Percentiles rank a stretch among this genome's conserved stretches.
Conservation (phyloP, 2,113 vertebrate genomes). For the Australoheros scitulus region DNA sequence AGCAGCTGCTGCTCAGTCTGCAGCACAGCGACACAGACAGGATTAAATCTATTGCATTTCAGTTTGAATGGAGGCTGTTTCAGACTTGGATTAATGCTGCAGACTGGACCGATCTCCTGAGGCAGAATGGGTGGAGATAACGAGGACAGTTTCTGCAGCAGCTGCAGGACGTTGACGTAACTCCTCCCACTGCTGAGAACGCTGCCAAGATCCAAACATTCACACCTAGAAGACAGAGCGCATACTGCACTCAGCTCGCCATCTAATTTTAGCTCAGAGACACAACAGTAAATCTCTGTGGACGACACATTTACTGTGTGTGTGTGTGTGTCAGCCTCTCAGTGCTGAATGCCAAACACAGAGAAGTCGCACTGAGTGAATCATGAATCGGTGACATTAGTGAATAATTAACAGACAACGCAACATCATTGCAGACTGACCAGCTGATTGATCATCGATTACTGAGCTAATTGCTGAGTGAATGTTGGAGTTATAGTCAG, state of each 20-base stretch:
- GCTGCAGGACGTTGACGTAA: neutral
- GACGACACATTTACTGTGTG: conserved; percentile 7
- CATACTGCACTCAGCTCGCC: neutral
- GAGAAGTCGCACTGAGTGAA: neutral
- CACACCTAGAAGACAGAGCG: neutral
- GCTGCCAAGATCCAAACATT: neutral
- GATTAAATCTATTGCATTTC: too few species aligned
- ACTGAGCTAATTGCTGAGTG: neutral
- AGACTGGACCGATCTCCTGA: neutral
- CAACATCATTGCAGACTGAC: neutral
- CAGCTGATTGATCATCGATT: neutral
- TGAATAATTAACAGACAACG: conserved; percentile 17
- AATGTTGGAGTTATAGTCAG: neutral
- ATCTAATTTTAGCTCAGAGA: conserved; percentile 9
- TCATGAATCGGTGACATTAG: conserved; percentile 2
- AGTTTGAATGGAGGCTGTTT: too few species aligned
- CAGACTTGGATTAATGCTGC: too few species aligned
- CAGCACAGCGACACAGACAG: too few species aligned
- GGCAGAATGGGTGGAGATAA: neutral
- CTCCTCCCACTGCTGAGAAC: neutral
- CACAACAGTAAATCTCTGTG: conserved; percentile 9
- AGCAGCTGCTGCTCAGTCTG: too few species aligned
- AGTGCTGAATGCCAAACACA: neutral
- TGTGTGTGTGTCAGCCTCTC: neutral
- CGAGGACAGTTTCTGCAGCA: neutral